phyloP scores from a whole-genome alignment of 1,140 invertebrate species.

The Ericerus pela region DNA sequence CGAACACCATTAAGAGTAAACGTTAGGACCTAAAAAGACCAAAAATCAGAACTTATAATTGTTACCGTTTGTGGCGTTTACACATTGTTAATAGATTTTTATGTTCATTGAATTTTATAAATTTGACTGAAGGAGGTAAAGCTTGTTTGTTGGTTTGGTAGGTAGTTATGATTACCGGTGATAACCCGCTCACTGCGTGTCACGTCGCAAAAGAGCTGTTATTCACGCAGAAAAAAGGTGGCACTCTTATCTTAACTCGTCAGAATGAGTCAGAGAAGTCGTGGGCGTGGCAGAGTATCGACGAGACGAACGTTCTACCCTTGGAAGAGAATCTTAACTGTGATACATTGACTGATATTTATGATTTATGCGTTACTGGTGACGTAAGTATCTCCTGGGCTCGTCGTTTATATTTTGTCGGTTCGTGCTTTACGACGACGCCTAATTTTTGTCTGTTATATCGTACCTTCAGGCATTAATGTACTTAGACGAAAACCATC shows the following conservation, averaged over 20 bases:
- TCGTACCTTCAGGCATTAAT: constrained; percentile 44
- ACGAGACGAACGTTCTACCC: constrained; percentile 47
- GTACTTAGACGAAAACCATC: constrained; percentile 49
- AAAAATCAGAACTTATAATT: too few species aligned
- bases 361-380: constrained; percentile 88
- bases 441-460: constrained; percentile 5
- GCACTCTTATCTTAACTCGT: constrained; percentile 54
- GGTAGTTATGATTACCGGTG: constrained; percentile 98
- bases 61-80: too few species aligned
- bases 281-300: constrained; percentile 72
- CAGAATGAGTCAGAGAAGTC: constrained; percentile 27
- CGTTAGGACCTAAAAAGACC: too few species aligned
- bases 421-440: background rate
- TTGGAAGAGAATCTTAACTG: constrained; percentile 29
- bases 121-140: too few species aligned
- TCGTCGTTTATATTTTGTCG: background rate
- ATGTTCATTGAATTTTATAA: too few species aligned
- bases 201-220: constrained; percentile 90
- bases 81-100: too few species aligned
- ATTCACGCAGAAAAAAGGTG: constrained; percentile 58
- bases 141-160: constrained; percentile 31
- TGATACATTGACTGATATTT: constrained; percentile 32
- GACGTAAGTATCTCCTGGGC: constrained; percentile 37
- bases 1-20: too few species aligned
- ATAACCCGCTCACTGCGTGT: constrained; percentile 96